Base-by-base conservation (phyloP, 2,113 vertebrate species). In the Apus apus region DNA sequence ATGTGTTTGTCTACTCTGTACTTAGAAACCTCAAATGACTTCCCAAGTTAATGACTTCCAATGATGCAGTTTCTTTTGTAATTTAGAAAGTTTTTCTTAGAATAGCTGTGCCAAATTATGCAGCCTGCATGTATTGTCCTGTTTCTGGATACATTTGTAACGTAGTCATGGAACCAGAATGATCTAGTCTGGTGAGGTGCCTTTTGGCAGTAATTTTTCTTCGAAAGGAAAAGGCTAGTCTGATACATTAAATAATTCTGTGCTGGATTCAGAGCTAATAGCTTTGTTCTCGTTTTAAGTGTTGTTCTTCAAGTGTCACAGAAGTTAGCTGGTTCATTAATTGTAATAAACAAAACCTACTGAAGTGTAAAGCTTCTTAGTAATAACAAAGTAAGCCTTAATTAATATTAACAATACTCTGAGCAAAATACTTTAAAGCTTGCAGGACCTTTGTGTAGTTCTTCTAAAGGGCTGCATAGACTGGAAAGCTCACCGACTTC, bases 181-280 rank as follows among this genome's bases (percentile, higher is more conserved):
- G 54, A 90, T 84, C 82, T 60, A 51, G 68, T 74, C 64, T 77
- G 86, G 18, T 83, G 79, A 58, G n/a, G 32, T 90, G 86, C 68
- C 43, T 96, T 89, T 94, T 94, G 90, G 64, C 72, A 90, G 82
- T 11, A 54, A 84, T 83, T 93, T 74, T 71, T 88, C 68, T 67
- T 93, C 0, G 0, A 83, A 76, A 96, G 85, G 90, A 93, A 93
- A 72, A 83, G 40, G n/a, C 30, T 60, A 25, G 30, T 54, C 46
- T 88, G 46, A 73, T 79, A 56, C 34, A 92, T 73, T 62, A 62
- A 83, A 89, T 56, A 89, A 70, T 58, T 56, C 51, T 88, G 46
- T 77, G 64, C 25, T 74, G 67, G 43, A 92, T 64, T 15, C 48
- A 43, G 64, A 76, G 46, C 29, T 58, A 54, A 76, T 66, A 73